Evolutionary conservation across 2,888 invertebrate species (phyloP), one percentile per base, ranked within the genome.

Genomic region (Aspidiotus rigidus): DNA sequence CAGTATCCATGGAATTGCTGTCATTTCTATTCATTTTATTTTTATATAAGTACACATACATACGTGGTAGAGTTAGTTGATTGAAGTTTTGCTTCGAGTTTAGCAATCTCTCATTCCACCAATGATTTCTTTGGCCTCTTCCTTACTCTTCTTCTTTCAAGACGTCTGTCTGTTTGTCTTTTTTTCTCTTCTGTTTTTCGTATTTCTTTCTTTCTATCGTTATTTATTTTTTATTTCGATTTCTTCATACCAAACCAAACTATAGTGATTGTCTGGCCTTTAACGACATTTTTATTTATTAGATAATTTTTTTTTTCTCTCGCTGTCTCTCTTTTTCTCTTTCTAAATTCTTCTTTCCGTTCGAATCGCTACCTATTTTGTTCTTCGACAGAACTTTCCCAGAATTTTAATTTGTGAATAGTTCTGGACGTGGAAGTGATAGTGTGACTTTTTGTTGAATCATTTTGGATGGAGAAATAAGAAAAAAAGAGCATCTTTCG

Each of bases 321-420:
- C 5, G 5, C 28, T 28, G 2, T 28, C 28, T 55, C 1, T 17
- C 56, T 63, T 54, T 63, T 53, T 54, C 42, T 55, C n/a, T 55
- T 15, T 16, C 56, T 56, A 59, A 66, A 66, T 66, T 66, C 66
- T 44, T 66, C 5, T 66, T 57, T 59, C 57, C 59, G 28, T 17
- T 41, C 17, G 59, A 56, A 66, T 66, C 59, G 5, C 28, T 28
- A 28, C 28, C 66, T 59, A 44, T 66, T 66, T 66, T 66, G 66
- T 66, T 66, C 44, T 42, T 44, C 28, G 28, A 40, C n/a, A 7
- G 66, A 66, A 66, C 66, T 66, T 66, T 66, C 66, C 57, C 66
- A 42, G 66, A 66, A 66, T 66, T 66, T 66, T 66, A 66, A 66
- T 66, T 66, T 59, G 64, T 64, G 56, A 56, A 64, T 64, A 56